phyloP scores from a whole-genome alignment of 1,140 invertebrate genomes.

The Scaptomyza graminum region DNA sequence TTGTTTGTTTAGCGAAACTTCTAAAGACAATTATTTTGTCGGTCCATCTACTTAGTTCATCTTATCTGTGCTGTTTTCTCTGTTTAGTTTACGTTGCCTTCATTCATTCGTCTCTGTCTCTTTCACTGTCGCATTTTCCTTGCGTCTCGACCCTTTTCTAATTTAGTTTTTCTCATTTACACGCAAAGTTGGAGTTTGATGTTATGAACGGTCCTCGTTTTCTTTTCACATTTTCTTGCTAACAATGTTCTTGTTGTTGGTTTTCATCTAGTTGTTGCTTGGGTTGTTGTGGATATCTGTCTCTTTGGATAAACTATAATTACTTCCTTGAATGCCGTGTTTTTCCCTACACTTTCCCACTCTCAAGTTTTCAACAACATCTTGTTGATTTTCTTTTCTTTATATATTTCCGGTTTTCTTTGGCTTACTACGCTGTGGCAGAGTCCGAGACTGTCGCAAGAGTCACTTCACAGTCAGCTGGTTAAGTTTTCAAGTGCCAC shows the following conservation, averaged over 20 bases:
- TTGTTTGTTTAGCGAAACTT: conserved; percentile 53
- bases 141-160: conserved; percentile 38
- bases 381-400: conserved; percentile 36
- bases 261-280: conserved; percentile 27
- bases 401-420: conserved; percentile 21
- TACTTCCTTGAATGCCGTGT: conserved; percentile 79
- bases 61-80: conserved; percentile 19
- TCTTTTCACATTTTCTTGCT: conserved; percentile 8
- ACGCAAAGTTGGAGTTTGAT: conserved; percentile 54
- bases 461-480: conserved; percentile 49
- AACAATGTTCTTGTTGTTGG: conserved; percentile 27
- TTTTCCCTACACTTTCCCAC: conserved; percentile 51
- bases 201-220: conserved; percentile 40
- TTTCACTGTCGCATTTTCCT: conserved; percentile 25
- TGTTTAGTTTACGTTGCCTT: conserved; percentile 46
- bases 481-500: conserved; percentile 55
- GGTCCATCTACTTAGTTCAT: conserved; percentile 21
- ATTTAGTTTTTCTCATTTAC: conserved; percentile 61
- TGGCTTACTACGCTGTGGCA: conserved; percentile 28
- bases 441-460: conserved; percentile 73
- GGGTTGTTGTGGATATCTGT: conserved; percentile 51
- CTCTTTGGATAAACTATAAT: conserved; percentile 80
- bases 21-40: conserved; percentile 74
- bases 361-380: conserved; percentile 37
- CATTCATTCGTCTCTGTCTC: conserved; percentile 68